Base-by-base conservation (phyloP, 2,888 invertebrate genomes). In the Drosophila falleni region DNA sequence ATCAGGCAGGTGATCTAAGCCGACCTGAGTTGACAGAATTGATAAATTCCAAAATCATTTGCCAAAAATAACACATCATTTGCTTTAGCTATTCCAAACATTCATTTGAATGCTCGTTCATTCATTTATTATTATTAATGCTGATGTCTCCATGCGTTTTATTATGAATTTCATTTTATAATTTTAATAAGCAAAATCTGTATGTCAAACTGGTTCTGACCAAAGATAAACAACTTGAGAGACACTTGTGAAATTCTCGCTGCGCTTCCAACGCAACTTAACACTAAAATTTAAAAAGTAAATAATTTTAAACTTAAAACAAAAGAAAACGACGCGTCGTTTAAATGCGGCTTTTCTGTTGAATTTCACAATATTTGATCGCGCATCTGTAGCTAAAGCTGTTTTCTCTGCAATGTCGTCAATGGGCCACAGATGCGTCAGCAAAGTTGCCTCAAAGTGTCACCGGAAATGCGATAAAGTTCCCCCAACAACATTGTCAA, bases 1-100 rank as follows among this genome's bases (percentile, higher is more conserved):
- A 53, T 46, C 29, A 23, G 23, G n/a, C 53, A 74, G 78, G 61
- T 86, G 84, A 86, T 81, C 81, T 85, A 81, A 85, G 80, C 71
- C 64, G 53, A 65, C 33, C 55, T 50, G 47, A 51, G 42, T 54
- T 69, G 58, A 59, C 64, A 56, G 42, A 29, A 56, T 56, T 62
- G 67, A 77, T 58, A 72, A 77, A 81, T 63, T 74, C 53, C 50
- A 66, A 49, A 49, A 62, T 72, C 70, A 78, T 70, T 73, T 46
- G 61, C 74, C 71, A 74, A 77, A 77, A 77, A 77, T 70, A 76
- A 66, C 69, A 61, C 59, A 68, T 55, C 35, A 61, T 66, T 65
- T 63, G 60, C 23, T 61, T 50, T n/a, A 41, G 15, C 44, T 39
- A 15, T 51, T 19, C 42, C 19, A 58, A 46, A 55, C 29, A 74